Percentiles rank a stretch among this genome's conserved stretches.
Conservation (phyloP, 2,113 vertebrate genomes). For the Grallaria varia region DNA sequence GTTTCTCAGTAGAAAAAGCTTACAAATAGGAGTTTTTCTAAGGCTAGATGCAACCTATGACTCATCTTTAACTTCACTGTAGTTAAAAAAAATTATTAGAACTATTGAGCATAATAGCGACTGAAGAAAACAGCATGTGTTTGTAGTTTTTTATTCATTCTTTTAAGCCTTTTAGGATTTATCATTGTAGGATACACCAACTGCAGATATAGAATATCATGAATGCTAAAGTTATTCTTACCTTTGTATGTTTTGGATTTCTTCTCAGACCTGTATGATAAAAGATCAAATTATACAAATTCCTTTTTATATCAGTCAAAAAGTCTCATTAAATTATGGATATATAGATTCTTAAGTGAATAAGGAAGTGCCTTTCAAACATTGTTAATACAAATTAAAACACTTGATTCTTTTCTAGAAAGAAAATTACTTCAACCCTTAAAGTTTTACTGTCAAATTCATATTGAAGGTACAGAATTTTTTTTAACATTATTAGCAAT, state of each 20-base stretch:
- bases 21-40: background rate
- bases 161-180: background rate
- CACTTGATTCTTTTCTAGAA: background rate
- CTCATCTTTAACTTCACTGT: background rate
- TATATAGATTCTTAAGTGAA: background rate
- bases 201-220: background rate
- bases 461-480: background rate
- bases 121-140: background rate
- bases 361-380: background rate
- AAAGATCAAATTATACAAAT: background rate
- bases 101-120: background rate
- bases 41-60: background rate
- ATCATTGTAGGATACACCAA: background rate
- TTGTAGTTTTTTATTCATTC: background rate
- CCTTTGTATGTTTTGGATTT: background rate
- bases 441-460: background rate
- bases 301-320: background rate
- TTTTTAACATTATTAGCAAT: background rate
- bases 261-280: background rate
- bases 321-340: background rate
- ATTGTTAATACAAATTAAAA: background rate
- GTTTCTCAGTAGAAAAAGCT: background rate
- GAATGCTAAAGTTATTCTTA: background rate
- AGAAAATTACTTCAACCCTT: background rate
- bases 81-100: background rate